Conservation (phyloP, 1,140 invertebrate species). For the Heliconius melpomene region DNA sequence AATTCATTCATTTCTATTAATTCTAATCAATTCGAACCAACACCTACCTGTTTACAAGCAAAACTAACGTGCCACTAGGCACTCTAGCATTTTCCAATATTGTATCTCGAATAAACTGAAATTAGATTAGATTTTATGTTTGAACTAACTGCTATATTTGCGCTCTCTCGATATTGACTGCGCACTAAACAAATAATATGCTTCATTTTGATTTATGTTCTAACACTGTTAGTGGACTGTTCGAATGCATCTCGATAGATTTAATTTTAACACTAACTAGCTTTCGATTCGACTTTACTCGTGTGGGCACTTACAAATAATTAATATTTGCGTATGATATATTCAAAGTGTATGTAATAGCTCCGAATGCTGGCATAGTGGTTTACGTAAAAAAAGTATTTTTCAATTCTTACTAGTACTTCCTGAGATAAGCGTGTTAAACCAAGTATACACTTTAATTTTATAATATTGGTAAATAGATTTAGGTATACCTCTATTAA, state of each 20-base stretch:
- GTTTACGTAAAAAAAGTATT: too few relatives aligned
- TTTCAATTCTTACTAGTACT: too few relatives aligned
- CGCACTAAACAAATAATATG: constrained; percentile 15
- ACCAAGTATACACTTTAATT: too few relatives aligned
- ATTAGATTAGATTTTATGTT: constrained; percentile 25
- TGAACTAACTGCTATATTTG: constrained; percentile 12
- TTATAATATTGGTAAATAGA: too few relatives aligned
- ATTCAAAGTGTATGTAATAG: too few relatives aligned
- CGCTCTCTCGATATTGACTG: constrained; percentile 10
- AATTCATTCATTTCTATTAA: too few relatives aligned
- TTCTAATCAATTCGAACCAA: too few relatives aligned
- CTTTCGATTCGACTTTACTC: background rate
- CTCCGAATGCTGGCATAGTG: too few relatives aligned
- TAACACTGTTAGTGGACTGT: background rate
- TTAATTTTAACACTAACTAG: constrained; percentile 3
- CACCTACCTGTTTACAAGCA: background rate
- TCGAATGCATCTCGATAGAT: background rate
- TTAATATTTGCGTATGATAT: too few relatives aligned
- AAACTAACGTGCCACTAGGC: background rate
- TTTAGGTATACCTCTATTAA: too few relatives aligned
- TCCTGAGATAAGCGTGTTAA: too few relatives aligned
- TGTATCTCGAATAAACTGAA: constrained; percentile 18
- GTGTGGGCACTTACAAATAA: too few relatives aligned
- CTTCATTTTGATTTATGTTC: constrained; percentile 11
- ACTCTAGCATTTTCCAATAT: background rate